phyloP scores from a whole-genome alignment of 2,888 invertebrate genomes.

The Tetheella fluctuosa region DNA sequence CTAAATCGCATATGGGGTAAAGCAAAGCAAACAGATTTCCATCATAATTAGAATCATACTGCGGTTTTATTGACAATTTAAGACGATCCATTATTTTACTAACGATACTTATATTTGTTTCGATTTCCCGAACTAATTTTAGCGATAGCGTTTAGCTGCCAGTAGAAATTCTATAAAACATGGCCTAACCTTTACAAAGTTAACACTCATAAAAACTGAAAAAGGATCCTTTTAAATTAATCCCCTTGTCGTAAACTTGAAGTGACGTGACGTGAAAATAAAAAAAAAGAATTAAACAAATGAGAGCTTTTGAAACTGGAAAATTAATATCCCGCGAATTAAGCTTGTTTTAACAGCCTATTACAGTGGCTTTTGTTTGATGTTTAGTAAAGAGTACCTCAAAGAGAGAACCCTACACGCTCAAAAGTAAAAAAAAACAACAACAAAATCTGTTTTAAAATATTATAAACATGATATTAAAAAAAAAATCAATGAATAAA shows the following conservation, averaged over 20 bases:
- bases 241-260: slow-evolving; percentile 6
- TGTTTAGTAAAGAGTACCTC: not conserved
- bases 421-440: not conserved
- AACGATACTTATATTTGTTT: too few species aligned
- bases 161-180: not conserved
- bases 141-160: too few species aligned
- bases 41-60: too few species aligned
- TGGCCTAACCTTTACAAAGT: rapidly evolving
- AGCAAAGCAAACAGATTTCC: too few species aligned
- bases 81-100: too few species aligned
- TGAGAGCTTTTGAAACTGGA: not conserved
- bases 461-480: too few species aligned
- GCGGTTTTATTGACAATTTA: too few species aligned
- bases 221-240: slow-evolving; percentile 8
- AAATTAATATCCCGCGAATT: slow-evolving; percentile 13
- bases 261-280: slow-evolving; percentile 13
- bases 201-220: not conserved
- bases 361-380: slow-evolving; percentile 8
- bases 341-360: slow-evolving; percentile 1
- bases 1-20: too few species aligned
- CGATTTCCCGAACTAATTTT: too few species aligned
- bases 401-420: not conserved
- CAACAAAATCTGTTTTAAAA: not conserved
- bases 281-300: slow-evolving; percentile 4
- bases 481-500: too few species aligned